Conservation (phyloP, 2,888 invertebrate species). For the Chaetogeoica ovagalla region DNA sequence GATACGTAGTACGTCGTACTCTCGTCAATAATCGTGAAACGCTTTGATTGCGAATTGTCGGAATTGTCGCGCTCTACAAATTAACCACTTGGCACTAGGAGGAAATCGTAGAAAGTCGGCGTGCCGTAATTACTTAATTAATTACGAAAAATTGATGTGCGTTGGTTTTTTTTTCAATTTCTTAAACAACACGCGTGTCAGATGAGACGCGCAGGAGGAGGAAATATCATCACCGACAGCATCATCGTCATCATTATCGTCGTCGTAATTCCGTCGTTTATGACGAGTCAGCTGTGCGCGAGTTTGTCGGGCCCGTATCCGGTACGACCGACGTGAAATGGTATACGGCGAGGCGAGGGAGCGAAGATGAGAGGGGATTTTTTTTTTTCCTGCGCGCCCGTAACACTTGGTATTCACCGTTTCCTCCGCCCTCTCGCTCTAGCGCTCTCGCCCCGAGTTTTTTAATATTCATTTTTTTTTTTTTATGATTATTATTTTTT, state of each 20-base stretch:
- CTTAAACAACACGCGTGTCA: neutral
- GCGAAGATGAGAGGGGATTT: neutral
- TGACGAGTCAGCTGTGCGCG: slow-evolving; percentile 17
- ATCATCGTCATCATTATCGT: neutral
- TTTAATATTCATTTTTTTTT: slow-evolving; percentile 44
- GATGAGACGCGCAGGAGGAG: too few relatives aligned
- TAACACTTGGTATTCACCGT: slow-evolving; percentile 26
- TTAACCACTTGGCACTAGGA: too few relatives aligned
- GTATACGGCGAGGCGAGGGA: neutral
- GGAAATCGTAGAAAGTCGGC: too few relatives aligned
- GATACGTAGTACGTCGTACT: too few relatives aligned
- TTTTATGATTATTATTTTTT: too few relatives aligned
- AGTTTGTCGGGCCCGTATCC: slow-evolving; percentile 23
- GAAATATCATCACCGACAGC: neutral
- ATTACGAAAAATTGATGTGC: too few relatives aligned
- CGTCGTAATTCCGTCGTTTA: slow-evolving; percentile 19
- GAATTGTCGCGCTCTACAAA: too few relatives aligned
- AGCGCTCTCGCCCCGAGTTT: slow-evolving; percentile 11
- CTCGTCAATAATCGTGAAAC: too few relatives aligned
- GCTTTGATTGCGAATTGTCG: too few relatives aligned
- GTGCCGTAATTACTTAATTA: too few relatives aligned
- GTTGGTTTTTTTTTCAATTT: too few relatives aligned
- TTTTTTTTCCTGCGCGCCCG: slow-evolving; percentile 15
- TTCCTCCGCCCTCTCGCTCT: neutral
- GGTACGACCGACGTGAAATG: neutral